phyloP scores from a whole-genome alignment of 2,888 invertebrate genomes.

The Agonopterix subpropinquella region DNA sequence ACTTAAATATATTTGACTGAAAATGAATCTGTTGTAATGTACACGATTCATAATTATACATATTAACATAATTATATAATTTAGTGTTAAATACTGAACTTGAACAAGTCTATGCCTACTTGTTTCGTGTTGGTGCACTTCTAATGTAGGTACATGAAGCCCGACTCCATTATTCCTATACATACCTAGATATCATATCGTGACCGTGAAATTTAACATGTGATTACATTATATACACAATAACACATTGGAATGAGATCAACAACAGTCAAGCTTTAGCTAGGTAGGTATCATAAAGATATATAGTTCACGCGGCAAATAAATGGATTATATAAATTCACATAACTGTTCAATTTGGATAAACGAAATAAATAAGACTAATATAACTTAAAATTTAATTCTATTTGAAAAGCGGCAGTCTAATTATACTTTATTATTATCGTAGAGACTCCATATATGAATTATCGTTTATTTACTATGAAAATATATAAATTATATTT shows the following conservation, averaged over 20 bases:
- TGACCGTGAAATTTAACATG: constrained; percentile 69
- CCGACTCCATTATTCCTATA: constrained; percentile 45
- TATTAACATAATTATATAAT: constrained; percentile 25
- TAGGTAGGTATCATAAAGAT: constrained; percentile 29
- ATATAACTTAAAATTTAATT: background rate
- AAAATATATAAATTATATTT: constrained; percentile 8
- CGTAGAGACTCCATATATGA: constrained; percentile 11
- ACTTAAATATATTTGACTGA: constrained; percentile 6
- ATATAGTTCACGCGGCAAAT: constrained; percentile 29
- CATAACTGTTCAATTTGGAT: background rate
- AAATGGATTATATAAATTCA: constrained; percentile 17
- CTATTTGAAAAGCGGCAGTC: background rate
- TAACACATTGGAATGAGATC: constrained; percentile 68
- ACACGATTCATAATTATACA: constrained; percentile 34
- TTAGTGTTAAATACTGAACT: constrained; percentile 56
- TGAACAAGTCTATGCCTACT: constrained; percentile 62
- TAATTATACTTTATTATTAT: constrained; percentile 15
- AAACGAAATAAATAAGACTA: background rate
- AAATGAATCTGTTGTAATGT: constrained; percentile 39
- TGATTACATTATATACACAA: constrained; percentile 72
- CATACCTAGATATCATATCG: constrained; percentile 48
- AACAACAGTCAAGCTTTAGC: constrained; percentile 71
- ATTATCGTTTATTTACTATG: constrained; percentile 12
- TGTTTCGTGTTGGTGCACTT: constrained; percentile 68
- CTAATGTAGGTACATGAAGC: constrained; percentile 58